A percentile compares a stretch with the other conserved stretches of the same genome.
These are phyloP conservation scores for Caenorhabditis sp. DNA, from an alignment of 2,888 invertebrate species.

Conservation along the genomic window DNA sequence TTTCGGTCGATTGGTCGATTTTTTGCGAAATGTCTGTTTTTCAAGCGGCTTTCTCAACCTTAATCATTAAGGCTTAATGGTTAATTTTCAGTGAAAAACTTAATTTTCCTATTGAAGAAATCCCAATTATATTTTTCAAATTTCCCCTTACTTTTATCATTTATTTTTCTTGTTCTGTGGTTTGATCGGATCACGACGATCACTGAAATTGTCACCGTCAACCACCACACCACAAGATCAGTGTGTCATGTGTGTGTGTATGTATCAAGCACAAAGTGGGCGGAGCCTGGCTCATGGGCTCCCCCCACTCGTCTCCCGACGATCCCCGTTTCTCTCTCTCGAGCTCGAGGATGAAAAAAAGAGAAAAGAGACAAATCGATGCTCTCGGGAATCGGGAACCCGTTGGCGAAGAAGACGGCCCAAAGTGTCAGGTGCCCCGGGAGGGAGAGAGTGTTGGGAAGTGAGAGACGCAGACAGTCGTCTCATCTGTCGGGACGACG, in stretches of 20 bases:
- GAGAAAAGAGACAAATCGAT: conserved; percentile 12
- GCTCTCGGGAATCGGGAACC: background rate
- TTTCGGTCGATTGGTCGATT: too few species aligned
- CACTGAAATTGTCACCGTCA: conserved; percentile 12
- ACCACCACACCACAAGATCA: conserved; percentile 7
- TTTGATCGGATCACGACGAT: conserved; percentile 10
- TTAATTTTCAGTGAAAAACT: too few species aligned
- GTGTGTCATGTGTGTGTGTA: conserved; percentile 11
- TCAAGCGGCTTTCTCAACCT: too few species aligned
- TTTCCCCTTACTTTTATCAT: background rate
- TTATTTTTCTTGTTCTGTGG: conserved; percentile 10
- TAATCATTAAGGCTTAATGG: too few species aligned
- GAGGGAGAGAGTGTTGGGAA: background rate
- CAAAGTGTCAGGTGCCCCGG: conserved; percentile 38
- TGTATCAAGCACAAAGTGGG: conserved; percentile 31
- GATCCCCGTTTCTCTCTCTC: too few species aligned
- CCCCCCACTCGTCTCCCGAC: too few species aligned
- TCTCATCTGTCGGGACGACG: conserved; percentile 52
- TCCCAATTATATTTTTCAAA: conserved; percentile 11
- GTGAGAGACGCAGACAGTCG: conserved; percentile 25
- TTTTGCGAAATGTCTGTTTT: too few species aligned
- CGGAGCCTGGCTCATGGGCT: conserved; percentile 12
- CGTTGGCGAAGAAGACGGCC: conserved; percentile 1
- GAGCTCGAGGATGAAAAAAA: background rate
- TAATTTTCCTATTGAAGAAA: too few species aligned